phyloP scores from a whole-genome alignment of 2,888 invertebrate species.

The Autographa gamma region DNA sequence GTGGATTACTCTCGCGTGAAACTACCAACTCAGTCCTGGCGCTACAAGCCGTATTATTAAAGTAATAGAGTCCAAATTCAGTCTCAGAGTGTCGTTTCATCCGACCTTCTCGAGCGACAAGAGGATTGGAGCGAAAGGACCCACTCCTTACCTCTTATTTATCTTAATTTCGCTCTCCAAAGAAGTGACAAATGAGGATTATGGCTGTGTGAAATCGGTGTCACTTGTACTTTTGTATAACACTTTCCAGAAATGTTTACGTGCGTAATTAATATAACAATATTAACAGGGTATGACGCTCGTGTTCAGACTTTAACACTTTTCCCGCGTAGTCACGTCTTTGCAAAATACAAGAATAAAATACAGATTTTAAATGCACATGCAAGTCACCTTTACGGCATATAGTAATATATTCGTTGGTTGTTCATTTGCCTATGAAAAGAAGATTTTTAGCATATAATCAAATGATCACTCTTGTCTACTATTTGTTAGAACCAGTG shows the following conservation, averaged over 20 bases:
- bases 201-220: conserved; percentile 74
- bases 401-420: conserved; percentile 26
- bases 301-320: conserved; percentile 40
- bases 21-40: conserved; percentile 68
- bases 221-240: conserved; percentile 67
- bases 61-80: conserved; percentile 71
- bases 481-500: conserved; percentile 47
- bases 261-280: conserved; percentile 55
- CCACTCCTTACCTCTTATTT: conserved; percentile 85
- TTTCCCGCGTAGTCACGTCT: conserved; percentile 49
- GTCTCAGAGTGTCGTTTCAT: conserved; percentile 49
- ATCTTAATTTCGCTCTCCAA: conserved; percentile 84
- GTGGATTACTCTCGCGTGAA: conserved; percentile 84
- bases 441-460: conserved; percentile 35
- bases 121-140: conserved; percentile 80
- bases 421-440: conserved; percentile 31
- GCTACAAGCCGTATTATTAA: conserved; percentile 74
- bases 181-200: conserved; percentile 83
- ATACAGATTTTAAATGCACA: conserved; percentile 44
- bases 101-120: conserved; percentile 68
- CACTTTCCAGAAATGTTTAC: conserved; percentile 63
- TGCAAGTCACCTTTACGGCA: conserved; percentile 46
- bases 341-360: conserved; percentile 47
- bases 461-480: conserved; percentile 29
- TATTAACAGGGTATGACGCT: conserved; percentile 48